Base-by-base conservation (phyloP, 2,888 invertebrate genomes). In the Ophioninae sp. region DNA sequence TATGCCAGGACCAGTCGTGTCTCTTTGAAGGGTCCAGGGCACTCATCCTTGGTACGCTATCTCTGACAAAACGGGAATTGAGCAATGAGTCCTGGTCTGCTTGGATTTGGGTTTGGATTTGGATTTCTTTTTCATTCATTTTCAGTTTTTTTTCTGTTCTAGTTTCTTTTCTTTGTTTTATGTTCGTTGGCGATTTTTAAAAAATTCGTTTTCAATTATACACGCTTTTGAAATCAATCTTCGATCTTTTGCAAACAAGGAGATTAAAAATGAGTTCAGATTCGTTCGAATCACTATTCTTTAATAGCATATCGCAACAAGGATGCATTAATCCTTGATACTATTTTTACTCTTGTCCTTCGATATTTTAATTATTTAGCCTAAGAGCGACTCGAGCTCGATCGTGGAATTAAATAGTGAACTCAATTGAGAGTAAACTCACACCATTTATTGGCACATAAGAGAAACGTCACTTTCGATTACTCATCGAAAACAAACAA, bases 11-110 rank as follows among this genome's bases (percentile, higher is more conserved):
- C 13, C 50, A 50, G 50, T 64, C 57, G 37, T 83, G 72, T 50
- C 57, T 39, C 17, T 70, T 21, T 20, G 79, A 79, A 57, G 68
- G 75, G 21, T 86, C 85, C 73, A 86, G 41, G 5, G 86, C 62
- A 61, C 84, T 86, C 86, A 86, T 86, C 30, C 17, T 81, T 69
- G 50, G 2, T 6, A 23, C 39, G 6, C n/a, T 13, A 30, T 64
- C 20, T 64, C 37, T 74, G 23, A 20, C 20, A 50, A 50, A 13
- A 64, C 2, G 50, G 13, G 44, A 44, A 3, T 13, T 10, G 13
- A 7, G 44, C 10, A 44, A 44, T 44, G 13, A 44, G 10, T 50
- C 17, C 17, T 13, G 50, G 6, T 50, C 17, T 13, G 13, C 10
- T 50, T 13, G 50, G 17, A 50, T 50, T 50, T 5, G 50, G 50